phyloP scores from a whole-genome alignment of 2,113 vertebrate species.

The Chamaea fasciata region DNA sequence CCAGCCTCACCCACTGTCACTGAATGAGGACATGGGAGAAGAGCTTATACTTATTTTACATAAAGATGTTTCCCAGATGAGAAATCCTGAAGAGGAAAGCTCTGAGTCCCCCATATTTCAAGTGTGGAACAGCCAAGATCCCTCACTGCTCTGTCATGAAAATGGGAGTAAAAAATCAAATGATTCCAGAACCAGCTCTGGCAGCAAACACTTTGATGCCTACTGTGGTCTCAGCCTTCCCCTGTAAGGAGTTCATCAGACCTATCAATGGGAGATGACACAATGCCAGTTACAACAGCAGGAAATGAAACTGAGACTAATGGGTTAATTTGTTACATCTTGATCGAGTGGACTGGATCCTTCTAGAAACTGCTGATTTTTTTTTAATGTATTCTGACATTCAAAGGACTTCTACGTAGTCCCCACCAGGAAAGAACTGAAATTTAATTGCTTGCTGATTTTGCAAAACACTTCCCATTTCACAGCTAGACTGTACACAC shows the following conservation, averaged over 20 bases:
- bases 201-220: background rate
- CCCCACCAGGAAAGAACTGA: background rate
- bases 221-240: background rate
- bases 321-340: conserved; percentile 36
- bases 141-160: background rate
- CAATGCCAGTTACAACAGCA: background rate
- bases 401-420: conserved; percentile 11
- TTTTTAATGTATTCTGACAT: conserved; percentile 25
- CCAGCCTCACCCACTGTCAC: background rate
- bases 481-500: background rate
- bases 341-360: background rate
- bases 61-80: background rate
- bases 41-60: background rate
- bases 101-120: background rate
- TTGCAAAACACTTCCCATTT: background rate
- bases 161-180: background rate
- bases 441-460: background rate
- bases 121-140: background rate
- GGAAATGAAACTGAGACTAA: conserved; percentile 23
- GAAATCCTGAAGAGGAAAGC: background rate
- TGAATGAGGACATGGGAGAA: background rate
- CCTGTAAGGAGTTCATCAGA: conserved; percentile 20
- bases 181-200: background rate
- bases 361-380: conserved; percentile 18
- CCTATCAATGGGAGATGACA: background rate